Base-by-base conservation (phyloP, 2,113 vertebrate species). In the Notiomystis cincta region DNA sequence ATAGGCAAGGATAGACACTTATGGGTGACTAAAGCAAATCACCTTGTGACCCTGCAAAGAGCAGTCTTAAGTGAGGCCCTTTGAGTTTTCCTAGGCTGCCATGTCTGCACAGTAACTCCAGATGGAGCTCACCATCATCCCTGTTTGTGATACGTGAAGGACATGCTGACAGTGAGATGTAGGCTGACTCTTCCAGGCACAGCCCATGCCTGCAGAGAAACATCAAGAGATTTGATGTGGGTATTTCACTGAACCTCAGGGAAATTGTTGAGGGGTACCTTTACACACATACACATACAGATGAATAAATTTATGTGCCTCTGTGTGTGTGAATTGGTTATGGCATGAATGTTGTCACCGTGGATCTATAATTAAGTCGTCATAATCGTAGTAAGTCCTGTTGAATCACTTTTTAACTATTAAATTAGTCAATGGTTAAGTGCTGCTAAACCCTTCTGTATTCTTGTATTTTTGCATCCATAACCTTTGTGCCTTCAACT, bases 201-300 rank as follows among this genome's bases (percentile, higher is more conserved):
- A 45, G 5, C 13, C 9, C 20, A 17, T n/a, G 11, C 9, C 38
- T 38, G 14, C 0, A 1, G 16, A 30, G 60, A 82, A 66, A n/a
- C 20, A 45, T 19, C 15, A n/a, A 11, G 11, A 20, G 3, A 24
- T 45, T 82, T 21, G 8, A 22, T 17, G 30, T 6, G 16, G 60
- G 15, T 22, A 12, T n/a, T 38, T 60, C 28, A 66, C 33, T 45
- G 53, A 89, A 51, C 17, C 17, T 16, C 13, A n/a, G n/a, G 13
- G 16, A 45, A 53, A n/a, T 31, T 75, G 45, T 72, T 45, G 17
- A 30, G 14, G 12, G 6, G 24, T 38, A 25, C 20, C 30, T 75
- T 67, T 38, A n/a, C 9, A 12, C 1, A 0, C 11, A n/a, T 8
- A 45, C 7, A 6, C 11, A 44, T 18, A 11, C 15, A 60, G 20